Conservation (phyloP, 2,888 invertebrate genomes). For the Chloroclystis v-ata region DNA sequence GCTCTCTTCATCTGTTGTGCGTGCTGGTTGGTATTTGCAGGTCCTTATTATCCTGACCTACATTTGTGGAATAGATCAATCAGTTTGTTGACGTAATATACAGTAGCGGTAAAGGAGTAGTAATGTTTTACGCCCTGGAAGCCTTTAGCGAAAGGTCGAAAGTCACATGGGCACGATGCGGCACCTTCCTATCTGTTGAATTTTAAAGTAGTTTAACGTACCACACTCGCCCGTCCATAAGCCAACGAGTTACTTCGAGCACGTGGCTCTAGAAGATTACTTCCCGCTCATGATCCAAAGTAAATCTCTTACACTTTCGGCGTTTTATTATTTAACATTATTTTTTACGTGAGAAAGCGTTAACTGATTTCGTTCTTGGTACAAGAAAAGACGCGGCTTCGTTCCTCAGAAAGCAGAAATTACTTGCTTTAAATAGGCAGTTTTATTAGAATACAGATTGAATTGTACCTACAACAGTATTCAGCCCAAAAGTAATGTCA, state of each 20-base stretch:
- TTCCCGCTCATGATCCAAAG: no score
- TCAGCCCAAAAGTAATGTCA: no score
- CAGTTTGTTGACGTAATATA: constrained; percentile 23
- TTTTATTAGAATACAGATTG: no score
- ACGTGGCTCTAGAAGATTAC: background rate
- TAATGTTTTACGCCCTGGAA: constrained; percentile 10
- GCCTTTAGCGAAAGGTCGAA: constrained; percentile 23
- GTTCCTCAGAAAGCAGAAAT: no score
- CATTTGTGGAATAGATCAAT: constrained; percentile 38
- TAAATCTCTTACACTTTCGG: no score
- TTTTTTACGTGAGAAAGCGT: background rate
- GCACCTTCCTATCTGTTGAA: constrained; percentile 17
- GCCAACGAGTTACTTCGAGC: background rate
- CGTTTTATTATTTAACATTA: no score
- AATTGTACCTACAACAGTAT: no score
- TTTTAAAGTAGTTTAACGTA: constrained; percentile 11
- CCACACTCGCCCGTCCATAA: background rate
- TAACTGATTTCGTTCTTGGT: no score
- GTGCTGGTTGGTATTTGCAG: constrained; percentile 4
- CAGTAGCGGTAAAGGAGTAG: constrained; percentile 10
- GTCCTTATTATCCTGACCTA: constrained; percentile 37
- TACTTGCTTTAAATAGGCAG: no score
- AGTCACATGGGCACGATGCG: constrained; percentile 24
- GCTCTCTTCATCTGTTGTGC: constrained; percentile 10
- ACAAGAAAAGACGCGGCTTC: no score